Evolutionary conservation across 1,140 invertebrate genomes (phyloP).

Genomic region (Drosophila yakuba): DNA sequence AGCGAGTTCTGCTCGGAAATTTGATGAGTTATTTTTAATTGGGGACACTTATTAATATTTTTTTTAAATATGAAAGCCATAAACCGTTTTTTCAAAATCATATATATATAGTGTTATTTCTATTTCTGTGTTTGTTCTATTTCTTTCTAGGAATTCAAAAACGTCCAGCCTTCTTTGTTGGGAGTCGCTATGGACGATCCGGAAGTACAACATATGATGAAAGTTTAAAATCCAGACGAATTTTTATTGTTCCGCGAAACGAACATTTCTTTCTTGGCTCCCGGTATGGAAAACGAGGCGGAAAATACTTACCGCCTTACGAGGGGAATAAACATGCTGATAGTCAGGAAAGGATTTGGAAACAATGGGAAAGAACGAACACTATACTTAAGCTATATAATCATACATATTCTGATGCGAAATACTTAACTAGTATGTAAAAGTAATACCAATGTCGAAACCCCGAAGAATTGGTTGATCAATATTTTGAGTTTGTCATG

Average conservation of each 20-base stretch:
- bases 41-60: too few species aligned
- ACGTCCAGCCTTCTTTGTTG: conserved; percentile 78
- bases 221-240: conserved; percentile 61
- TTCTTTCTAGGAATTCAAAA: conserved; percentile 33
- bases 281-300: conserved; percentile 78
- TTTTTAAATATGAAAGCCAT: too few species aligned
- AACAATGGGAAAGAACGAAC: background rate
- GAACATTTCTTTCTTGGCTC: conserved; percentile 83
- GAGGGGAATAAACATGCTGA: background rate
- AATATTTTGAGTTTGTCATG: background rate
- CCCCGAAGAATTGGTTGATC: background rate
- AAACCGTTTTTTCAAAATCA: too few species aligned
- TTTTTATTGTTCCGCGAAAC: conserved; percentile 77
- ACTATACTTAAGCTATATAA: too few species aligned
- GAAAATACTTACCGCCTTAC: conserved; percentile 12
- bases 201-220: conserved; percentile 36
- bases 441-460: background rate
- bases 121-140: too few species aligned
- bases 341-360: background rate
- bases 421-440: background rate
- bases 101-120: too few species aligned
- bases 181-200: conserved; percentile 82
- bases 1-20: too few species aligned
- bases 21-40: too few species aligned
- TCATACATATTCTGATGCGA: background rate